phyloP scores from a whole-genome alignment of 2,113 vertebrate species.

The Tretioscincus oriximinensis region DNA sequence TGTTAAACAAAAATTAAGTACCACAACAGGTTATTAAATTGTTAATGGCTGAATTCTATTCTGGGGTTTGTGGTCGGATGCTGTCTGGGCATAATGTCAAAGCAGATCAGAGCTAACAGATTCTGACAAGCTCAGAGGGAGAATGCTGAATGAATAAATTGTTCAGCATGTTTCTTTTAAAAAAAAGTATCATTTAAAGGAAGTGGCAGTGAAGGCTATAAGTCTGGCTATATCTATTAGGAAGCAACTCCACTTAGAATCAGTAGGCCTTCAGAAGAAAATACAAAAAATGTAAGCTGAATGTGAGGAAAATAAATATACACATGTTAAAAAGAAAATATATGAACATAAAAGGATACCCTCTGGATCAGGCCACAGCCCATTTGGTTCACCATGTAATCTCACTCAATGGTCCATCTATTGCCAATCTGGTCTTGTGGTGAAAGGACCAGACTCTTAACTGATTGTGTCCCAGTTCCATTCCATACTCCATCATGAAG shows the following conservation, averaged over 20 bases:
- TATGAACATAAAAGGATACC: too few relatives aligned
- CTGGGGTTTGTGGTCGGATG: constrained; percentile 59
- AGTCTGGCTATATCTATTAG: neutral
- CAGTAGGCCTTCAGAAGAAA: neutral
- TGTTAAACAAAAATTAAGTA: constrained; percentile 23
- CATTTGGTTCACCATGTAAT: too few relatives aligned
- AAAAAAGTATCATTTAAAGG: constrained; percentile 58
- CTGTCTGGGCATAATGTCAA: constrained; percentile 61
- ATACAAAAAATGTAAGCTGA: neutral
- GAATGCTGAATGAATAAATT: constrained; percentile 50
- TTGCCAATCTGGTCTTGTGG: too few relatives aligned
- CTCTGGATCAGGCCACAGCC: neutral
- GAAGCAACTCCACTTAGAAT: neutral
- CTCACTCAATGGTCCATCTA: too few relatives aligned
- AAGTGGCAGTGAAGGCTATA: constrained; percentile 4
- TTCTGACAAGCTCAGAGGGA: constrained; percentile 57
- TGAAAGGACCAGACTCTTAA: too few relatives aligned
- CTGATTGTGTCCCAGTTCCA: too few relatives aligned
- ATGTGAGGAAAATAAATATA: neutral
- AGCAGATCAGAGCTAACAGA: constrained; percentile 56
- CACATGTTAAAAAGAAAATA: neutral
- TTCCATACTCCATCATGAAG: too few relatives aligned
- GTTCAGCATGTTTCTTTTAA: constrained; percentile 45
- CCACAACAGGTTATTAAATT: constrained; percentile 65
- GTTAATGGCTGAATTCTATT: constrained; percentile 63